Evolutionary conservation across 2,113 vertebrate genomes (phyloP).

Genomic region (Cryptoleucopteryx plumbea): DNA sequence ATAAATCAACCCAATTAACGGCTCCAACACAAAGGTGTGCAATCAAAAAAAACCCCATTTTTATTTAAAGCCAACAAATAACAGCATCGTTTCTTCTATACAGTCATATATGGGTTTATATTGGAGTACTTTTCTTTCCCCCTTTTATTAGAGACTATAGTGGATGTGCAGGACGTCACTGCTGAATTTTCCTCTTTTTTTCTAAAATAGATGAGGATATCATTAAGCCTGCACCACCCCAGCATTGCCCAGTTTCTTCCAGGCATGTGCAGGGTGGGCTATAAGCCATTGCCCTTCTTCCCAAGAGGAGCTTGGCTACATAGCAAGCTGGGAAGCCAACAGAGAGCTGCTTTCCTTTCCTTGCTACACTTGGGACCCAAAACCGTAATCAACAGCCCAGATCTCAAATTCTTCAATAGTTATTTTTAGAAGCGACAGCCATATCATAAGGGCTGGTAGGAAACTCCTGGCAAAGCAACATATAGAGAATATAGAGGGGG

Average conservation of each 20-base stretch:
- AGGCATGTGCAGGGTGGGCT: background rate
- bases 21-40: background rate
- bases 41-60: background rate
- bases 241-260: background rate
- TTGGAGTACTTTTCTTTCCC: background rate
- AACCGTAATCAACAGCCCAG: accelerated
- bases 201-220: background rate
- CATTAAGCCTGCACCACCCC: background rate
- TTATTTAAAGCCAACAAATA: background rate
- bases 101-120: background rate
- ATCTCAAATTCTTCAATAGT: background rate
- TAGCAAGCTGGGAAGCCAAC: background rate
- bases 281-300: background rate
- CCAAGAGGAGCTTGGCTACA: background rate
- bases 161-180: background rate
- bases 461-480: background rate
- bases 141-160: background rate
- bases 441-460: background rate
- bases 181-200: background rate
- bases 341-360: background rate
- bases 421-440: background rate
- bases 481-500: background rate
- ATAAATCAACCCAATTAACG: background rate
- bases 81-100: accelerated
- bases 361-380: background rate